phyloP scores from a whole-genome alignment of 2,113 vertebrate genomes.

The Genyomyrus donnyi region DNA sequence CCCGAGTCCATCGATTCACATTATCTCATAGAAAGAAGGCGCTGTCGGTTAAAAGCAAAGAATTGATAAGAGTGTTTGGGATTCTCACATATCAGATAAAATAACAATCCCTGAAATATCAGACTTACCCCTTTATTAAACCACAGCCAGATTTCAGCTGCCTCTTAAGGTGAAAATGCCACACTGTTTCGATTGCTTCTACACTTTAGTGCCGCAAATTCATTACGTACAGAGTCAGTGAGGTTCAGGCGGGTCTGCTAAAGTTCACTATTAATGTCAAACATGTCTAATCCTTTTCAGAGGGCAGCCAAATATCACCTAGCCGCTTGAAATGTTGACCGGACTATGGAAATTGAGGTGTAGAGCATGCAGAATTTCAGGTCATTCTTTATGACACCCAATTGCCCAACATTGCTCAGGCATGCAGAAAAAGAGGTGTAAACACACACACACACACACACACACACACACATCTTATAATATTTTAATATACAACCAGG shows the following conservation, averaged over 20 bases:
- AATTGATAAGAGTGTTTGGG: slow-evolving; percentile 64
- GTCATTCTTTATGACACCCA: not conserved
- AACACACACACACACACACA: not conserved
- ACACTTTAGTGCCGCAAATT: slow-evolving; percentile 26
- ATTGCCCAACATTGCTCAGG: not conserved
- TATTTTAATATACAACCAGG: not conserved
- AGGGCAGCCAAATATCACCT: slow-evolving; percentile 19
- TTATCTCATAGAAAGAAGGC: slow-evolving; percentile 58
- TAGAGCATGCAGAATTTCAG: not conserved
- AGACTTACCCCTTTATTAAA: slow-evolving; percentile 61
- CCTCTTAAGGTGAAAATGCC: slow-evolving; percentile 58
- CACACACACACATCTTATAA: not conserved
- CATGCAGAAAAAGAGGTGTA: not conserved
- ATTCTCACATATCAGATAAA: slow-evolving; percentile 69
- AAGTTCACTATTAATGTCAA: slow-evolving; percentile 27
- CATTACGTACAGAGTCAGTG: slow-evolving; percentile 37
- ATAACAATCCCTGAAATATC: slow-evolving; percentile 61
- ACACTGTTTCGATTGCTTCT: slow-evolving; percentile 48
- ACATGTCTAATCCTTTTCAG: slow-evolving; percentile 33
- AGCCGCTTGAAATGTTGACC: slow-evolving; percentile 40
- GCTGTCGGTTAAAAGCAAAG: slow-evolving; percentile 61
- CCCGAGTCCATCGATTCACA: slow-evolving; percentile 44
- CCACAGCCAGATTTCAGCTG: slow-evolving; percentile 46
- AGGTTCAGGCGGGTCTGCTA: slow-evolving; percentile 22
- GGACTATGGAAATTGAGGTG: slow-evolving; percentile 22